phyloP scores from a whole-genome alignment of 2,113 vertebrate genomes.

The Catharus minimus region DNA sequence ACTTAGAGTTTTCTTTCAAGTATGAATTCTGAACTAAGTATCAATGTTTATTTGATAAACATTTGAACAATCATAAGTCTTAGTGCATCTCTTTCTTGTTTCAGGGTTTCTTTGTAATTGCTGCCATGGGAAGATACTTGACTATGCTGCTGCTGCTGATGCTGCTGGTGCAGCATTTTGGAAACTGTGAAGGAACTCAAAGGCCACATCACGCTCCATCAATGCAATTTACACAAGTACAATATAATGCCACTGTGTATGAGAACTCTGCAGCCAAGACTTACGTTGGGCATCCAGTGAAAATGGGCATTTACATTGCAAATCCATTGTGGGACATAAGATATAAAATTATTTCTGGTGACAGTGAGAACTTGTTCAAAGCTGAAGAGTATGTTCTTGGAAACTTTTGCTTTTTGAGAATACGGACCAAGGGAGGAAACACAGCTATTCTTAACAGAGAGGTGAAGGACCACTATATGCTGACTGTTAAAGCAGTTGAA shows the following conservation, averaged over 20 bases:
- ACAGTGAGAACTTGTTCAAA: conserved; percentile 97
- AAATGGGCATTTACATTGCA: conserved; percentile 92
- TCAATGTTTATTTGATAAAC: neutral
- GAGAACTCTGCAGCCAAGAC: conserved; percentile 98
- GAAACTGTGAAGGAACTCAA: conserved; percentile 78
- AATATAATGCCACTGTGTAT: conserved; percentile 93
- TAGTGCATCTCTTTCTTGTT: conserved; percentile 4
- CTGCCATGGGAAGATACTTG: conserved; percentile 86
- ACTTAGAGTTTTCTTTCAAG: neutral
- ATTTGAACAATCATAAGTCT: neutral
- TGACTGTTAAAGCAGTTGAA: conserved; percentile 91
- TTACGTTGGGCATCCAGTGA: conserved; percentile 88
- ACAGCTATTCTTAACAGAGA: conserved; percentile 96
- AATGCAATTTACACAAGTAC: conserved; percentile 86
- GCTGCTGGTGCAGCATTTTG: conserved; percentile 83
- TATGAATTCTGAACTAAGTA: neutral
- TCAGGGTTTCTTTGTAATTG: conserved; percentile 80
- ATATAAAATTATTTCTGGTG: conserved; percentile 97
- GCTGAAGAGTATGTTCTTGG: conserved; percentile 93
- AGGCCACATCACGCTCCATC: conserved; percentile 66
- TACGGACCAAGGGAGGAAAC: conserved; percentile 99
- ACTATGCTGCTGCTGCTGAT: conserved; percentile 77
- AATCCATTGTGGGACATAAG: conserved; percentile 88
- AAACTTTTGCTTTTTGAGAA: conserved; percentile 95
- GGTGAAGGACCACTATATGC: conserved; percentile 91